Percentiles rank a stretch among this genome's conserved stretches.
phyloP scores from a whole-genome alignment of 2,888 invertebrate genomes.

The Zelleria hepariella region DNA sequence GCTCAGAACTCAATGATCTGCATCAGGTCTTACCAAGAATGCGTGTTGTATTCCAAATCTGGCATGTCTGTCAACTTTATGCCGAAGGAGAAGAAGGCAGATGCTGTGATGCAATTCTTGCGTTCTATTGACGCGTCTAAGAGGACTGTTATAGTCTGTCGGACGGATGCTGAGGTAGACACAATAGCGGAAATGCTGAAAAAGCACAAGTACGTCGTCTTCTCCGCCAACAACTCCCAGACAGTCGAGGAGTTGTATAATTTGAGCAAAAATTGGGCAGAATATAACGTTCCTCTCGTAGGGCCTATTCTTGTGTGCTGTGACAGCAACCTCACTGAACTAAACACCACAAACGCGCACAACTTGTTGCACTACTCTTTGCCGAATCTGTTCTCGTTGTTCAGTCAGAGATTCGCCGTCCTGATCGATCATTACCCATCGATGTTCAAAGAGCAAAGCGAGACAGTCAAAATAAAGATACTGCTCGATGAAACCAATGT shows the following conservation, averaged over 20 bases:
- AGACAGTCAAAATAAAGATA: constrained; percentile 56
- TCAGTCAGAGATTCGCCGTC: constrained; percentile 78
- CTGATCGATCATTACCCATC: constrained; percentile 74
- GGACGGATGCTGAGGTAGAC: constrained; percentile 68
- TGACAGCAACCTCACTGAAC: constrained; percentile 75
- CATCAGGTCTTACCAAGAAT: constrained; percentile 81
- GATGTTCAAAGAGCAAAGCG: constrained; percentile 33
- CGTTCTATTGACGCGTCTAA: constrained; percentile 47
- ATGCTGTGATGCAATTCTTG: constrained; percentile 60
- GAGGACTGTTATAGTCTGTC: constrained; percentile 76
- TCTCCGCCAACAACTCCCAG: constrained; percentile 44
- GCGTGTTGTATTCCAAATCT: constrained; percentile 77
- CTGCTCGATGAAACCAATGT: constrained; percentile 73
- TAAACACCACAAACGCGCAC: constrained; percentile 76
- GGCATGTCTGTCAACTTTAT: constrained; percentile 47
- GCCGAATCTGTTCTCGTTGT: constrained; percentile 75
- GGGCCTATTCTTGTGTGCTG: constrained; percentile 76
- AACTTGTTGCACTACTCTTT: constrained; percentile 81
- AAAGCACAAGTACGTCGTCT: constrained; percentile 29
- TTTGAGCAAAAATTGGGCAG: constrained; percentile 44
- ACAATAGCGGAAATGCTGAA: constrained; percentile 33
- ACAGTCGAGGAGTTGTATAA: constrained; percentile 48
- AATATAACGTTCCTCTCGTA: constrained; percentile 43
- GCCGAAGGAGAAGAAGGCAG: constrained; percentile 49
- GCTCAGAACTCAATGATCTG: constrained; percentile 75